These are phyloP conservation scores for Notolabrus celidotus DNA, from an alignment of 2,797 vertebrate genomes.

Conservation along the genomic window DNA sequence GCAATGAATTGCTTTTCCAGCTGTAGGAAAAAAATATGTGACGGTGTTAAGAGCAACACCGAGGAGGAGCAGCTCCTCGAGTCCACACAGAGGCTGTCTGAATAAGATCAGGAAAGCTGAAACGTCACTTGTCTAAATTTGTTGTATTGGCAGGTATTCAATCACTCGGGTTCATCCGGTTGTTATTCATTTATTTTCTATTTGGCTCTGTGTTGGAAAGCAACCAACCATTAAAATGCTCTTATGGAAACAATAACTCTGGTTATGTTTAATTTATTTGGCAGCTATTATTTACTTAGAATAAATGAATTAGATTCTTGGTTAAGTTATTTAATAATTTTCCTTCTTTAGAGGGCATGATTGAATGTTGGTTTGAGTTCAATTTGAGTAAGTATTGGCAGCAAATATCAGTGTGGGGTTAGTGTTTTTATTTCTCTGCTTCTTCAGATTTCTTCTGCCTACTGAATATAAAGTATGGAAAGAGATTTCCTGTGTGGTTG, in stretches of 20 bases:
- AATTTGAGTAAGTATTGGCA: slow-evolving; percentile 14
- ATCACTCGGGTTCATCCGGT: too few species aligned
- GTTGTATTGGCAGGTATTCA: slow-evolving; percentile 6
- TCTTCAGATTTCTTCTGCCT: slow-evolving; percentile 7
- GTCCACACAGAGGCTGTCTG: slow-evolving; percentile 4
- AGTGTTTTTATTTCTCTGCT: slow-evolving; percentile 2
- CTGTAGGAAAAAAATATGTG: slow-evolving; percentile 40
- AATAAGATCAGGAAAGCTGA: slow-evolving; percentile 21
- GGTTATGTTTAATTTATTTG: not conserved
- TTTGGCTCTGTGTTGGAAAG: slow-evolving; percentile 5
- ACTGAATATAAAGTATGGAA: not conserved
- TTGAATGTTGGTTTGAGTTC: slow-evolving; percentile 15
- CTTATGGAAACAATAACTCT: not conserved
- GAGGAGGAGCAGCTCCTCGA: slow-evolving; percentile 13
- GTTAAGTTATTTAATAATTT: slow-evolving; percentile 10
- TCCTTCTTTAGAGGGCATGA: not conserved
- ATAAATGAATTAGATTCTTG: not conserved
- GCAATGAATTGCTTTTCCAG: slow-evolving; percentile 47
- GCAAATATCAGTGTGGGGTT: not conserved
- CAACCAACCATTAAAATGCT: not conserved
- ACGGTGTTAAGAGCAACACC: slow-evolving; percentile 29
- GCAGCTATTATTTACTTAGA: not conserved
- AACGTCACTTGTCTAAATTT: slow-evolving; percentile 2
- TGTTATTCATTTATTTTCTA: too few species aligned
- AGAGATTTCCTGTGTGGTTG: not conserved